These are phyloP conservation scores for Bothrops jararaca DNA, from an alignment of 2,113 vertebrate genomes.

Conservation along the genomic window DNA sequence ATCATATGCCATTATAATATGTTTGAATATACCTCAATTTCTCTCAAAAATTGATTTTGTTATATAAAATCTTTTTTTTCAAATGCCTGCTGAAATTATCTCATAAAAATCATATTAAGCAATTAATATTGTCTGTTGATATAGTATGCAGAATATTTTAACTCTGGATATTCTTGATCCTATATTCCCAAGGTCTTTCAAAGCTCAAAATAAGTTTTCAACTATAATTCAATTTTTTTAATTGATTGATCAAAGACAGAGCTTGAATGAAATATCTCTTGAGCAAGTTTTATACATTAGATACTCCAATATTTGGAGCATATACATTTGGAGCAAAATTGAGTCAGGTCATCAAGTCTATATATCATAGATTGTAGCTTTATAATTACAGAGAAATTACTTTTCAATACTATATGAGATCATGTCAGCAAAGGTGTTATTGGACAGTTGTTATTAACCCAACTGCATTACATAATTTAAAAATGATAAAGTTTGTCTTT, in stretches of 20 bases:
- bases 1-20: background rate
- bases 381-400: background rate
- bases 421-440: slow-evolving; percentile 3
- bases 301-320: slow-evolving; percentile 10
- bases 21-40: slow-evolving; percentile 20
- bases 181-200: slow-evolving; percentile 65
- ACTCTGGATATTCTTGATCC: slow-evolving; percentile 53
- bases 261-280: background rate
- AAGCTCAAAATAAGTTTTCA: slow-evolving; percentile 60
- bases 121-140: slow-evolving; percentile 62
- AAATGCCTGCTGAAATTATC: slow-evolving; percentile 57
- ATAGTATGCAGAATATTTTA: slow-evolving; percentile 54
- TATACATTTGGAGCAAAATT: background rate
- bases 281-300: background rate
- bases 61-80: slow-evolving; percentile 37
- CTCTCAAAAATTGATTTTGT: slow-evolving; percentile 39
- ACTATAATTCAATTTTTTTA: slow-evolving; percentile 51
- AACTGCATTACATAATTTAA: slow-evolving; percentile 3
- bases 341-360: background rate
- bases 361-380: background rate
- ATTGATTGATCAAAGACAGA: slow-evolving; percentile 41
- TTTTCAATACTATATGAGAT: background rate
- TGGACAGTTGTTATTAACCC: background rate
- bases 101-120: slow-evolving; percentile 68
- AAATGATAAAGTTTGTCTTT: background rate